phyloP scores from a whole-genome alignment of 2,113 vertebrate species.

The Mobula hypostoma region DNA sequence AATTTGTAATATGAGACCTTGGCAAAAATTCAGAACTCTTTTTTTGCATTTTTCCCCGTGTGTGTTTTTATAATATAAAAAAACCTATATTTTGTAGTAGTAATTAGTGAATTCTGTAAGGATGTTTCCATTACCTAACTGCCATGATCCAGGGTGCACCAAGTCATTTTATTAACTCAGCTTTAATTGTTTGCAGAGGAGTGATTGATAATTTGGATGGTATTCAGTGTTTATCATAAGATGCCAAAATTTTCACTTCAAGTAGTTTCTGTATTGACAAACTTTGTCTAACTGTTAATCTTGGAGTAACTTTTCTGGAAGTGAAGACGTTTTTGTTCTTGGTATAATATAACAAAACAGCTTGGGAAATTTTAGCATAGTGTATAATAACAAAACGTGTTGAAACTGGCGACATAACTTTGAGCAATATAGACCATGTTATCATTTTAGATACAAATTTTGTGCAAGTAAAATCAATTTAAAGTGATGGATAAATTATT shows the following conservation, averaged over 20 bases:
- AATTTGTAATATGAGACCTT: too few species aligned
- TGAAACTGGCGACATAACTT: background rate
- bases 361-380: background rate
- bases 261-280: background rate
- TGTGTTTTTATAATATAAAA: too few species aligned
- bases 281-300: background rate
- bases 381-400: background rate
- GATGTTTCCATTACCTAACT: too few species aligned
- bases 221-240: background rate
- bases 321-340: background rate
- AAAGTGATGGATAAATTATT: background rate
- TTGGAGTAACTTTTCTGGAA: background rate
- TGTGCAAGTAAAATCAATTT: background rate
- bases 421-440: background rate
- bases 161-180: background rate
- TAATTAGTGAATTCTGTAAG: too few species aligned
- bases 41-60: too few species aligned
- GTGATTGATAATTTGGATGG: conserved; percentile 15
- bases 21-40: too few species aligned
- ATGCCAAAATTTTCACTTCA: background rate
- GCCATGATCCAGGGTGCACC: too few species aligned
- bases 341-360: background rate
- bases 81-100: too few species aligned
- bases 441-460: background rate
- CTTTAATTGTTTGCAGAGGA: background rate